Evolutionary conservation across 1,140 invertebrate species (phyloP).

Genomic region (Pogonus chalceus): DNA sequence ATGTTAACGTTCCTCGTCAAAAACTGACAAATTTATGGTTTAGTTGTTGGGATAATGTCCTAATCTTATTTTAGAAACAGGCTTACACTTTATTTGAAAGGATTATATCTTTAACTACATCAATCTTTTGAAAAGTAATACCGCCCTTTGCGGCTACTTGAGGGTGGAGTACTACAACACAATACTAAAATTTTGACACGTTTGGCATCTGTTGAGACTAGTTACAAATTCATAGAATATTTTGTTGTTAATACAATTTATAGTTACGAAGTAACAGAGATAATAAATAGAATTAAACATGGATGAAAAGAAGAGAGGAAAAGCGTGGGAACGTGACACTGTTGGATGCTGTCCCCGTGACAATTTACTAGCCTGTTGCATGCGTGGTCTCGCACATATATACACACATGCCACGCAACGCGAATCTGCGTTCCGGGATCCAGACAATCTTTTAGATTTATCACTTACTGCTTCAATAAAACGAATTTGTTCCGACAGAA

Average conservation of each 20-base stretch:
- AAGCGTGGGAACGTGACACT: background rate
- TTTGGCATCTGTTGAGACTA: too few species aligned
- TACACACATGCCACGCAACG: background rate
- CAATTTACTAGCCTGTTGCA: slow-evolving; percentile 5
- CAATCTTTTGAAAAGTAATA: background rate
- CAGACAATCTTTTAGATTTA: background rate
- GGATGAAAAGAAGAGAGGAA: background rate
- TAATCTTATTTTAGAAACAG: slow-evolving; percentile 7
- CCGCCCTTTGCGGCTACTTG: background rate
- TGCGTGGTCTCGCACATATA: background rate
- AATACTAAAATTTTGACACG: too few species aligned
- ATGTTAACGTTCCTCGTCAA: slow-evolving; percentile 1
- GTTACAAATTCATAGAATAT: too few species aligned
- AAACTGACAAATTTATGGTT: slow-evolving; percentile 10
- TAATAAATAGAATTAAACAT: background rate
- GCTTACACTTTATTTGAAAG: slow-evolving; percentile 9
- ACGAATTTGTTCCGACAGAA: background rate
- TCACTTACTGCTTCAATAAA: background rate
- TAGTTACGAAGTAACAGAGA: too few species aligned
- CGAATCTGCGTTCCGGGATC: background rate
- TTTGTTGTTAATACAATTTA: too few species aligned
- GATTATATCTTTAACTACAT: slow-evolving; percentile 9
- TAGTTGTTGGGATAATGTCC: slow-evolving; percentile 4
- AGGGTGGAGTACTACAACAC: too few species aligned
- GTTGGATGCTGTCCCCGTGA: slow-evolving; percentile 2